Evolutionary conservation across 2,113 vertebrate species (phyloP).

Genomic region (Octodon degus): DNA sequence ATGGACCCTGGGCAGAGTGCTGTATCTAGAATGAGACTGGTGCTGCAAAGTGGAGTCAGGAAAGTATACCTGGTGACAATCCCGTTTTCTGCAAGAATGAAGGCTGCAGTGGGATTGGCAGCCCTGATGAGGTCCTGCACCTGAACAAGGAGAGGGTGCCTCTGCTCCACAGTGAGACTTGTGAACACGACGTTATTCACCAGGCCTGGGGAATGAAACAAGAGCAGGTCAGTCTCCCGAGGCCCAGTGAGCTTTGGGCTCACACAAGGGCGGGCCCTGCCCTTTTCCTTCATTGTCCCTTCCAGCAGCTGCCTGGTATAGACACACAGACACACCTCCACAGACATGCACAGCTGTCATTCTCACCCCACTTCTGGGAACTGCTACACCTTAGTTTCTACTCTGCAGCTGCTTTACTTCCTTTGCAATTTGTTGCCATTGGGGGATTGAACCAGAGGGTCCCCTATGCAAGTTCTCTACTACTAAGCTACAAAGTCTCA

Average conservation of each 20-base stretch:
- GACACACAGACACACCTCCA: not conserved
- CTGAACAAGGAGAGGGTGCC: slow-evolving; percentile 90
- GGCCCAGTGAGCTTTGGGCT: not conserved
- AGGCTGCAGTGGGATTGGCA: slow-evolving; percentile 92
- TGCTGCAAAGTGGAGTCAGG: not conserved
- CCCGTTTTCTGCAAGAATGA: slow-evolving; percentile 94
- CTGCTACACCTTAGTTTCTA: not conserved
- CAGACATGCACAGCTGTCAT: not conserved
- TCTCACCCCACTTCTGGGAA: not conserved
- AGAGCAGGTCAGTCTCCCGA: slow-evolving; percentile 9
- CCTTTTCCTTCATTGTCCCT: not conserved
- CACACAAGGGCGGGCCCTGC: not conserved
- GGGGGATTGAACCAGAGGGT: not conserved
- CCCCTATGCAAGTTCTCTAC: not conserved
- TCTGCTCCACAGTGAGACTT: slow-evolving; percentile 90
- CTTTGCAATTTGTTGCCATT: not conserved
- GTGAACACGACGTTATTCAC: slow-evolving; percentile 95
- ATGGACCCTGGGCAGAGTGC: not conserved
- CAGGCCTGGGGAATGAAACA: slow-evolving; percentile 87
- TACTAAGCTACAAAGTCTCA: not conserved
- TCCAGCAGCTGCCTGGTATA: not conserved
- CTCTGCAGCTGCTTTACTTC: not conserved
- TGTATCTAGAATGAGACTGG: not conserved
- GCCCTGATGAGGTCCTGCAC: slow-evolving; percentile 94
- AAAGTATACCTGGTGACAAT: slow-evolving; percentile 91